Evolutionary conservation across 1,140 invertebrate species (phyloP).

Genomic region (Grapholita molesta): DNA sequence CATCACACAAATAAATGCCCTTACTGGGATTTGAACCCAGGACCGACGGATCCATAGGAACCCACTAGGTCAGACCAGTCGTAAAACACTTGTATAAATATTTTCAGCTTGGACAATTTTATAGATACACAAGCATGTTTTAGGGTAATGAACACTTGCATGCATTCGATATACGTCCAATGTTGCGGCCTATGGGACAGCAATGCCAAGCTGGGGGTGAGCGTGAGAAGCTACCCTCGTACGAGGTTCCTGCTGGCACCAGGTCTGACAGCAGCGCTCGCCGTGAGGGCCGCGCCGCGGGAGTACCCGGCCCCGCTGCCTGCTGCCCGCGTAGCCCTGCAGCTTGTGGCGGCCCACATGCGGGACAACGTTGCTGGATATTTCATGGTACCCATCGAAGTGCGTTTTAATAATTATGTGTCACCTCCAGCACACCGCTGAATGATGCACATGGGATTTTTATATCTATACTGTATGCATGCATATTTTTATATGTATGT

Average conservation of each 20-base stretch:
- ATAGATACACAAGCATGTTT: too few species aligned
- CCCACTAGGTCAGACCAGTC: too few species aligned
- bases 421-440: not conserved
- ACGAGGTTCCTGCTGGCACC: slow-evolving; percentile 46
- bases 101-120: not conserved
- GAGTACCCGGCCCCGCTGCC: slow-evolving; percentile 26
- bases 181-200: slow-evolving; percentile 54
- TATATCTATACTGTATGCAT: not conserved
- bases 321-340: slow-evolving; percentile 31
- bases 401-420: slow-evolving; percentile 46
- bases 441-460: slow-evolving; percentile 18
- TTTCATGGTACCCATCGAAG: slow-evolving; percentile 45
- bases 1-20: too few species aligned
- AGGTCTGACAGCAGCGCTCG: slow-evolving; percentile 38
- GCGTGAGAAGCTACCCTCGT: slow-evolving; percentile 45
- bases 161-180: slow-evolving; percentile 41
- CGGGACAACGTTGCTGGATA: slow-evolving; percentile 49
- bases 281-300: slow-evolving; percentile 38
- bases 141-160: slow-evolving; percentile 46
- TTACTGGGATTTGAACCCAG: too few species aligned
- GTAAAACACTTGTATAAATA: too few species aligned
- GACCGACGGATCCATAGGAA: too few species aligned
- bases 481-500: too few species aligned
- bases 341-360: slow-evolving; percentile 48
- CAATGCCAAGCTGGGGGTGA: slow-evolving; percentile 39